phyloP scores from a whole-genome alignment of 2,113 vertebrate genomes.

The Python bivittatus region DNA sequence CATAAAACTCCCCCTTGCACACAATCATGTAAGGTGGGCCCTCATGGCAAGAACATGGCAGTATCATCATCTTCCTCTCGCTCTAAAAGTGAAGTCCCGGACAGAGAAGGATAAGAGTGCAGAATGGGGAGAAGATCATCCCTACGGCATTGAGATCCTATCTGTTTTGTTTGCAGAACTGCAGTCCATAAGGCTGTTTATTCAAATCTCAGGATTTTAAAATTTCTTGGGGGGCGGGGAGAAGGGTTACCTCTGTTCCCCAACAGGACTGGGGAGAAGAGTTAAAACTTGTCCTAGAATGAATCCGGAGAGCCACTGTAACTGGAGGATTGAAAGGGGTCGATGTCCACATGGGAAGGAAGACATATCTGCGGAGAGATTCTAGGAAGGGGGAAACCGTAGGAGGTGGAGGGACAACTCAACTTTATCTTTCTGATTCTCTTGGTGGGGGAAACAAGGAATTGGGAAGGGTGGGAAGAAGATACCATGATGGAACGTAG shows the following conservation, averaged over 20 bases:
- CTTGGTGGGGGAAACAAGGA: not conserved
- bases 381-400: accelerated
- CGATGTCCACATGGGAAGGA: not conserved
- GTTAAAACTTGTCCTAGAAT: slow-evolving; percentile 44
- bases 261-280: slow-evolving; percentile 27
- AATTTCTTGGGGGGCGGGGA: slow-evolving; percentile 24
- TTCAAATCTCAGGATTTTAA: slow-evolving; percentile 62
- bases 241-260: slow-evolving; percentile 38
- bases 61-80: too few species aligned
- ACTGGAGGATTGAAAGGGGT: not conserved
- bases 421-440: slow-evolving; percentile 46
- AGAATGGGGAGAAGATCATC: not conserved
- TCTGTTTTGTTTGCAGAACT: slow-evolving; percentile 43
- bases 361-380: not conserved
- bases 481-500: slow-evolving; percentile 13
- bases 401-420: not conserved
- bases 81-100: not conserved
- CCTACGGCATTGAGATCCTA: slow-evolving; percentile 60
- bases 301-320: not conserved
- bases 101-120: not conserved
- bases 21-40: slow-evolving; percentile 34
- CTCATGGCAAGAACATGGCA: slow-evolving; percentile 1
- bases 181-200: slow-evolving; percentile 60
- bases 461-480: not conserved
- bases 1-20: not conserved